Evolutionary conservation across 2,888 invertebrate genomes (phyloP).

Genomic region (Sinodicranocentrus sp.): DNA sequence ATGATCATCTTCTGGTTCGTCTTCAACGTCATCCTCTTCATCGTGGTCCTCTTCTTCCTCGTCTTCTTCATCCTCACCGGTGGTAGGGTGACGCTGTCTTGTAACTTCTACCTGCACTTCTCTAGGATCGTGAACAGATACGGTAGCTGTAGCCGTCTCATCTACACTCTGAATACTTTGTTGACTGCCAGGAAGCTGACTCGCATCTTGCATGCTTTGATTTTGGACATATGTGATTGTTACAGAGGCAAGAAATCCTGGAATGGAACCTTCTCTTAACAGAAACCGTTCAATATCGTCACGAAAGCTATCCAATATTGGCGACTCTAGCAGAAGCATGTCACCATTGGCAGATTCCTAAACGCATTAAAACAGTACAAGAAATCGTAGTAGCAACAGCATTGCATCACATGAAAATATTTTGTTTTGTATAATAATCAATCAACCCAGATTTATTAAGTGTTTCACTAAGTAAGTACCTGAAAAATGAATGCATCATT

Average conservation of each 20-base stretch:
- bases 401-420: too few relatives aligned
- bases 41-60: slow-evolving; percentile 39
- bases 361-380: slow-evolving; percentile 13
- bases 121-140: slow-evolving; percentile 14
- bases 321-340: slow-evolving; percentile 75
- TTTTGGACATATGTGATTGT: slow-evolving; percentile 72
- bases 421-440: too few relatives aligned
- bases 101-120: slow-evolving; percentile 62
- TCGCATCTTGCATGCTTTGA: slow-evolving; percentile 37
- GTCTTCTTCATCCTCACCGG: slow-evolving; percentile 37
- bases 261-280: slow-evolving; percentile 72
- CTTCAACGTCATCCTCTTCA: slow-evolving; percentile 42
- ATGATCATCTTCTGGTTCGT: slow-evolving; percentile 35
- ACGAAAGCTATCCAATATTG: slow-evolving; percentile 72
- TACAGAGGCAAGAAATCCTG: slow-evolving; percentile 71
- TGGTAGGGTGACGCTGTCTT: slow-evolving; percentile 58
- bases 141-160: not conserved
- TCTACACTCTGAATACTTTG: slow-evolving; percentile 40
- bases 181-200: slow-evolving; percentile 61
- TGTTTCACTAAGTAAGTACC: slow-evolving; percentile 56
- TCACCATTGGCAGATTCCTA: slow-evolving; percentile 74
- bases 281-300: slow-evolving; percentile 74
- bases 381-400: too few relatives aligned
- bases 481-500: slow-evolving; percentile 75
- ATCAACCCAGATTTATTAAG: too few relatives aligned